Evolutionary conservation across 2,113 vertebrate species (phyloP).

Genomic region (Tenebrosternarchus preto): DNA sequence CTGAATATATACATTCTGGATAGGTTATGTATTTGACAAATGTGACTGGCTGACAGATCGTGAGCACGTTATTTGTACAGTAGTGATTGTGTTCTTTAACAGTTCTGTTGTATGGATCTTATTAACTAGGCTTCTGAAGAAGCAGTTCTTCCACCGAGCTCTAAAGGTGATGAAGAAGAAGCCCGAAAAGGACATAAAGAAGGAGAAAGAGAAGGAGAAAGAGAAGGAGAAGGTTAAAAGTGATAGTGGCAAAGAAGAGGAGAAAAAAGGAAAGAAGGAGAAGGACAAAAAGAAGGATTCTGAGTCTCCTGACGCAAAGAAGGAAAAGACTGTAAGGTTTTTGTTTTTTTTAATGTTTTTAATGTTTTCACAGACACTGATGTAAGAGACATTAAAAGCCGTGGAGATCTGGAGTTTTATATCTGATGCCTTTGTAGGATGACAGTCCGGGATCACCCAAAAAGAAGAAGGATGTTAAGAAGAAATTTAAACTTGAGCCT

Average conservation of each 20-base stretch:
- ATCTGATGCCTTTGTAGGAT: conserved; percentile 73
- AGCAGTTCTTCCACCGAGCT: conserved; percentile 96
- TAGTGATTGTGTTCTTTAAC: not conserved
- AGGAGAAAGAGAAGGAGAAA: conserved; percentile 88
- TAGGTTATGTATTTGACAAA: too few relatives aligned
- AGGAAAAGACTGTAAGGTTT: conserved; percentile 74
- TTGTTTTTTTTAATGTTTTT: not conserved
- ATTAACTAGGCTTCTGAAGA: conserved; percentile 87
- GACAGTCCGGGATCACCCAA: conserved; percentile 93
- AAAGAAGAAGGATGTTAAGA: conserved; percentile 97
- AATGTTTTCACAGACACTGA: not conserved
- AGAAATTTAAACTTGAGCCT: conserved; percentile 98
- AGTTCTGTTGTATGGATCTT: not conserved
- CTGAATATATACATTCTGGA: too few relatives aligned
- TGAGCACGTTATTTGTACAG: too few relatives aligned
- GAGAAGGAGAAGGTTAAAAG: conserved; percentile 80
- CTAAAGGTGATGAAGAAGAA: conserved; percentile 99
- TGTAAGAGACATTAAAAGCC: not conserved
- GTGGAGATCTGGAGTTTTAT: not conserved
- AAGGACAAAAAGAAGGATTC: conserved; percentile 75
- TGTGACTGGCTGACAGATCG: too few relatives aligned
- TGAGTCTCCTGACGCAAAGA: conserved; percentile 76
- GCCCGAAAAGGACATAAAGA: conserved; percentile 86
- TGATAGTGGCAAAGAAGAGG: conserved; percentile 73
- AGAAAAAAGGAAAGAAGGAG: conserved; percentile 86